Percentiles rank a stretch among this genome's conserved stretches.
phyloP scores from a whole-genome alignment of 2,888 invertebrate species.

The Rhaphigaster nebulosa region DNA sequence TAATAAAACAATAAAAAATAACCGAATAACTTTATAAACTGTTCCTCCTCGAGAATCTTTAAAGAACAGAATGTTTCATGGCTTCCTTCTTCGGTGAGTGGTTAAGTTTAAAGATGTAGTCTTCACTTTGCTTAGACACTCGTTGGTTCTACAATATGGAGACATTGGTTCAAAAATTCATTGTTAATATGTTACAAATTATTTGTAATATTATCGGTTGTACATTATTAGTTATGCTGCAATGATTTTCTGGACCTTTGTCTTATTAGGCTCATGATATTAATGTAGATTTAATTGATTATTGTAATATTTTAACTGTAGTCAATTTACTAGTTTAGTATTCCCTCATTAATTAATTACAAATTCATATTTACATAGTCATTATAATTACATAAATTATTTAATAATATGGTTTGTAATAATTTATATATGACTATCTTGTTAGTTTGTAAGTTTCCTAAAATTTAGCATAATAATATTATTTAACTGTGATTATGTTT shows the following conservation, averaged over 20 bases:
- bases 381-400: constrained; percentile 44
- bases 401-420: constrained; percentile 44
- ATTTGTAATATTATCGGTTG: constrained; percentile 38
- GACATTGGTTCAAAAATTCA: constrained; percentile 64
- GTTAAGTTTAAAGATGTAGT: constrained; percentile 53
- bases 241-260: constrained; percentile 64
- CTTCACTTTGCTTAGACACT: constrained; percentile 47
- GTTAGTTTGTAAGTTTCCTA: constrained; percentile 42
- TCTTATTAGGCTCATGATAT: constrained; percentile 57
- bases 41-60: constrained; percentile 21
- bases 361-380: constrained; percentile 33
- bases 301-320: constrained; percentile 45
- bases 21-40: constrained; percentile 18
- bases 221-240: constrained; percentile 43
- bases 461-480: constrained; percentile 41
- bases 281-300: constrained; percentile 1
- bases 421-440: constrained; percentile 31
- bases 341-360: constrained; percentile 32
- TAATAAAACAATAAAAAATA: constrained; percentile 34
- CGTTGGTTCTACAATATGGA: constrained; percentile 53
- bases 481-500: constrained; percentile 49
- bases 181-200: constrained; percentile 52
- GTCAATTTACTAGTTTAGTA: constrained; percentile 25
- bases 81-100: constrained; percentile 51
- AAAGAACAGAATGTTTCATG: neutral